Evolutionary conservation across 2,888 invertebrate genomes (phyloP).

Genomic region (Amphipoea oculea): DNA sequence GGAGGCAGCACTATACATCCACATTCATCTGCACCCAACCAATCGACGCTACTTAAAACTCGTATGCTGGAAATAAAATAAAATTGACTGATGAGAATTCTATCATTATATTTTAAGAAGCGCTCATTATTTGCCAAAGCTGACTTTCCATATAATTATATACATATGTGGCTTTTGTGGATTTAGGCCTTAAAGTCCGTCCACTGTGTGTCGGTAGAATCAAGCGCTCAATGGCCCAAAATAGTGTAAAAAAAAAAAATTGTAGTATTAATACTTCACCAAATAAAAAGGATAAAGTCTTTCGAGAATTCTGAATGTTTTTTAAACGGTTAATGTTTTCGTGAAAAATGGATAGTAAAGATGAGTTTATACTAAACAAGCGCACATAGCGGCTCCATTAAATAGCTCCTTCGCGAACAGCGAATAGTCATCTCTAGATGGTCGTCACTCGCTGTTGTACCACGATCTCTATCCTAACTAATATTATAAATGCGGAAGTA

Average conservation of each 20-base stretch:
- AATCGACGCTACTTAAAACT: slow-evolving; percentile 78
- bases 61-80: slow-evolving; percentile 76
- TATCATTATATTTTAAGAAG: background rate
- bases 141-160: background rate
- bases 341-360: background rate
- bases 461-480: background rate
- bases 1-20: slow-evolving; percentile 83
- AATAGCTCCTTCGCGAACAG: background rate
- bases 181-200: too few relatives aligned
- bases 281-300: background rate
- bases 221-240: background rate
- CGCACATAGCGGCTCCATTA: background rate
- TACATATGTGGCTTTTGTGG: background rate
- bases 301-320: background rate
- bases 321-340: background rate
- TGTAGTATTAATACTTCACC: background rate
- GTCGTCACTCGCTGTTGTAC: background rate
- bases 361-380: background rate
- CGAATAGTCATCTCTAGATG: too few relatives aligned
- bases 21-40: slow-evolving; percentile 84
- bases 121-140: background rate
- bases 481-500: too few relatives aligned
- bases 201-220: background rate
- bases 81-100: background rate
- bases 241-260: background rate